Evolutionary conservation across 2,888 invertebrate genomes (phyloP), one percentile per base, ranked within the genome.

Genomic region (Chloromyia formosa): DNA sequence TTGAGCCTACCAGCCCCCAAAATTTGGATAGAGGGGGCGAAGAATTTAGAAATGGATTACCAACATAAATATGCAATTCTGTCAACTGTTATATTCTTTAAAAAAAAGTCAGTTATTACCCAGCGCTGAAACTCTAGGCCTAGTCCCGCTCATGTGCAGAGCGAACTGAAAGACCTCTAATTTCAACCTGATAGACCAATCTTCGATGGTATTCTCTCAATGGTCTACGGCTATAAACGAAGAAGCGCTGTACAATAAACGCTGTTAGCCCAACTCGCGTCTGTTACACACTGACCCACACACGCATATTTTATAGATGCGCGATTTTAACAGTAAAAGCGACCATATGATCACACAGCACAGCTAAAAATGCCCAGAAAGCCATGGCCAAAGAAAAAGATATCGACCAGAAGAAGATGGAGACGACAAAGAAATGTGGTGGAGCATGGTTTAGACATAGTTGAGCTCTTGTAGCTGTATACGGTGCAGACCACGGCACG

Each of bases 311-410:
- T 53, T 54, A 69, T 23, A 7, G 27, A 35, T 54, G 69, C 69
- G 54, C 54, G 69, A 54, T 54, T 18, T 53, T 69, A 69, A 69
- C 69, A 69, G 69, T 69, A 69, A 69, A 69, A 69, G 66, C 62
- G 16, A 42, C 69, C 53, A 69, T 69, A 69, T 69, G 69, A 69
- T 69, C 54, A n/a, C 16, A n/a, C 62, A n/a, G 16, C 35, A 64
- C n/a, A 66, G 66, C 49, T 1, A 35, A 20, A 18, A 56, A 45
- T 12, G 16, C 22, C 12, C 12, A 49, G 49, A 66, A 66, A 22
- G 9, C 49, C 66, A 20, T 35, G 18, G 20, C 45, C 66, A 1
- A 35, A 14, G 49, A 56, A 56, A 56, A n/a, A n/a, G n/a, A 35
- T 35, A 35, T 35, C 27, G 20, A 16, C 5, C 23, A n/a, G 35